Base-by-base conservation (phyloP, 2,888 invertebrate genomes). In the Galeruca laticollis region DNA sequence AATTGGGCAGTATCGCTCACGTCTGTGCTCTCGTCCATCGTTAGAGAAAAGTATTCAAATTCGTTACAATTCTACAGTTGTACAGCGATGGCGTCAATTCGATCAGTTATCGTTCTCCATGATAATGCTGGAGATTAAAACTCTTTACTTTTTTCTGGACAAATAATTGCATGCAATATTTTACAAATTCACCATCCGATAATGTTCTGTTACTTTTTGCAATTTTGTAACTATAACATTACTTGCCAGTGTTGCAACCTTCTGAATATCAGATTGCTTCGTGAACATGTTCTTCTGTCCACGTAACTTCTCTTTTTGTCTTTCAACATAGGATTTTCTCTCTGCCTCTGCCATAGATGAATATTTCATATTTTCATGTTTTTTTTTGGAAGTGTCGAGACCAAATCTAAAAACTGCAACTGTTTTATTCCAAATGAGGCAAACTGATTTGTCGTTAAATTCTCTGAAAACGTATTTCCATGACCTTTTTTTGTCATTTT, bases 171-270 rank as follows among this genome's bases (percentile, higher is more conserved):
- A 37, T 37, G 37, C 37, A 37, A 37, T 13, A 0, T 11, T 37
- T 37, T 13, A 37, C 37, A 37, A 37, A 37, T 37, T 37, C 11
- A 37, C 37, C 37, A 40, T 40, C 4, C 40, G n/a, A 40, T 40
- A 40, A n/a, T 40, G 4, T 40, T 26, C 13, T 1, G 54, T 31
- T 54, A 54, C 26, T 31, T 54, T 31, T 33, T n/a, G 54, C 31
- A 26, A 54, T n/a, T 21, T 54, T 54, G n/a, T 31, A 54, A 54
- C 54, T 26, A 26, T 26, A 26, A 21, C 52, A 26, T 21, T 11
- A 21, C 26, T 21, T 6, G 20, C 51, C 20, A 51, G 20, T 51
- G 51, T 51, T 18, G 51, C n/a, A 20, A 15, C 51, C 2, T 51
- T 51, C 18, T 49, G 49, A 49, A n/a, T 18, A 49, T 9, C 15